Conservation (phyloP, 1,140 invertebrate genomes). For the Aphaenogaster ashmeadi region DNA sequence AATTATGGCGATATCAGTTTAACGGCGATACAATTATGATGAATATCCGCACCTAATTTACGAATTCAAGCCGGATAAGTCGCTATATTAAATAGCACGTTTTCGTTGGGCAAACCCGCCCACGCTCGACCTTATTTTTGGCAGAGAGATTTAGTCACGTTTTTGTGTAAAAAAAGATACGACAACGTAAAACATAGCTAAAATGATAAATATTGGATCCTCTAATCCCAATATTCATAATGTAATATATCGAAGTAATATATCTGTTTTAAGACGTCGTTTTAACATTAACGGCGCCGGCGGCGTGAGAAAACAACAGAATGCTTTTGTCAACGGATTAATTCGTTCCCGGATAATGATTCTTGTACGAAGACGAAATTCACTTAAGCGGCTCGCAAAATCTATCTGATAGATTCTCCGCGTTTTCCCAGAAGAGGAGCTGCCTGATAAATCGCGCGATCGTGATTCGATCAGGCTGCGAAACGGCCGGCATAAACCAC, state of each 20-base stretch:
- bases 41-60: slow-evolving; percentile 56
- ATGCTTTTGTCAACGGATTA: neutral
- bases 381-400: slow-evolving; percentile 7
- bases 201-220: neutral
- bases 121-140: neutral
- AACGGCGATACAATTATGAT: slow-evolving; percentile 61
- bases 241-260: neutral
- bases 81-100: slow-evolving; percentile 10
- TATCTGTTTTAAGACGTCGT: neutral
- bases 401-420: neutral
- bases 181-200: neutral
- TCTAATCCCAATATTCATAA: neutral
- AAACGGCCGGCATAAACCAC: slow-evolving; percentile 31
- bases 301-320: neutral
- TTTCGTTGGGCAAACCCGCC: neutral
- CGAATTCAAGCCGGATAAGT: slow-evolving; percentile 54
- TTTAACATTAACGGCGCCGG: neutral
- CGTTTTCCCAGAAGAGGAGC: neutral
- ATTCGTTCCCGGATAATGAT: neutral
- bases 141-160: neutral
- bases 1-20: slow-evolving; percentile 61
- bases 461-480: slow-evolving; percentile 39
- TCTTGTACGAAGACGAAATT: slow-evolving; percentile 5
- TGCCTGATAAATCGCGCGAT: slow-evolving; percentile 42
- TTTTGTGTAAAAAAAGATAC: neutral